These are phyloP conservation scores for Corythaeola cristata DNA, from an alignment of 2,113 vertebrate species.

Conservation along the genomic window DNA sequence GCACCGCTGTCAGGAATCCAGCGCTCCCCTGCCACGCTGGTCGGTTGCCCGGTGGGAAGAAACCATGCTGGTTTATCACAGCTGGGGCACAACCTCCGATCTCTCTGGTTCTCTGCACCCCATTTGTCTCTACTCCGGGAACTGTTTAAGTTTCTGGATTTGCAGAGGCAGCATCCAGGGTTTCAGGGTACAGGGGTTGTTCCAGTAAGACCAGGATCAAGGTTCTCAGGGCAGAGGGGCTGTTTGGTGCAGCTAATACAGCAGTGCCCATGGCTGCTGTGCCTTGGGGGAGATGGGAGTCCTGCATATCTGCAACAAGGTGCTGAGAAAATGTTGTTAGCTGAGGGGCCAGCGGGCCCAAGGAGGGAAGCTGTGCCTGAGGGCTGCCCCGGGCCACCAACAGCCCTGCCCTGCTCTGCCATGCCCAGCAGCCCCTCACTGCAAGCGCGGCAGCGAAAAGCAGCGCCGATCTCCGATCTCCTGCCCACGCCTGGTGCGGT, in stretches of 20 bases:
- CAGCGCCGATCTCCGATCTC: neutral
- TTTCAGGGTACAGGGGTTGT: neutral
- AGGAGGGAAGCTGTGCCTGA: rapidly evolving
- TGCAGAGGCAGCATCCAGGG: neutral
- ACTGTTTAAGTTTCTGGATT: neutral
- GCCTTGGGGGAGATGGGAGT: neutral
- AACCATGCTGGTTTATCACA: neutral
- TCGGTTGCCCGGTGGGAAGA: neutral
- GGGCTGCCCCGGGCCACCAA: rapidly evolving
- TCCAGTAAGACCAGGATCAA: neutral
- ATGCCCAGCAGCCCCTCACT: neutral
- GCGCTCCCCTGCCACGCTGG: neutral
- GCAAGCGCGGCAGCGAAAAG: neutral
- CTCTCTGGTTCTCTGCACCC: neutral
- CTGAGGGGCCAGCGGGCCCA: neutral
- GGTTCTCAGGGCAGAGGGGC: neutral
- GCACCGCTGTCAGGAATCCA: neutral
- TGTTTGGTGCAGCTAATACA: neutral
- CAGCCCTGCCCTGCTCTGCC: neutral
- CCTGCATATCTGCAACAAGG: neutral
- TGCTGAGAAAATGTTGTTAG: neutral
- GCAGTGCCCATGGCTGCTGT: neutral
- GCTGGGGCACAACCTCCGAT: neutral
- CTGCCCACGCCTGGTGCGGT: neutral
- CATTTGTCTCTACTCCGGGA: neutral